These are phyloP conservation scores for Antedon mediterranea DNA, from an alignment of 53 echinoderm and acorn worm species.

Conservation along the genomic window DNA sequence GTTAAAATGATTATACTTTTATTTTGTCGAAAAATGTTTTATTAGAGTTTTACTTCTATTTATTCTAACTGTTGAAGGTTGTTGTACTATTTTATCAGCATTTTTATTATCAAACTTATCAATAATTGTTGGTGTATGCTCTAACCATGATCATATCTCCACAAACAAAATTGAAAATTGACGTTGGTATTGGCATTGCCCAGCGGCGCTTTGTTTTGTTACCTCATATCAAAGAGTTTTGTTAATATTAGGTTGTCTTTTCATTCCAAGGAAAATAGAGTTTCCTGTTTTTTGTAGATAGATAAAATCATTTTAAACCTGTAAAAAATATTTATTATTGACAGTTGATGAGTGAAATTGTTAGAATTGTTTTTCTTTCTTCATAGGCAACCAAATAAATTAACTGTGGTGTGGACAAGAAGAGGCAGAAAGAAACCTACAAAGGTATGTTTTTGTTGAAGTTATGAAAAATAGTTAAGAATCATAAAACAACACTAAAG, in stretches of 20 bases:
- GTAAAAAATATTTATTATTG: neutral
- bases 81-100: neutral
- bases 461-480: too few species aligned
- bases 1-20: too few species aligned
- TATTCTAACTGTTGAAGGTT: neutral
- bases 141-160: neutral
- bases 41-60: neutral
- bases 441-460: conserved; percentile 58
- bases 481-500: too few species aligned
- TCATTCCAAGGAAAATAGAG: neutral
- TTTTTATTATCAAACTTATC: neutral
- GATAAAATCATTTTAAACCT: neutral
- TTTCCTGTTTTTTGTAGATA: neutral
- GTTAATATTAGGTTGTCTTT: neutral
- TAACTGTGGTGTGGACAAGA: conserved; percentile 89
- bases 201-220: neutral
- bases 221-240: neutral
- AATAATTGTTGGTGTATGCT: neutral
- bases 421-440: conserved; percentile 79
- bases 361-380: neutral
- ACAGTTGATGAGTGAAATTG: conserved; percentile 3
- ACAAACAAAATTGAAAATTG: neutral
- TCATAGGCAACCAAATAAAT: conserved; percentile 82
- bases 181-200: neutral
- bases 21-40: too few species aligned